phyloP scores from a whole-genome alignment of 2,797 vertebrate species.

The Halcyon smyrnensis region DNA sequence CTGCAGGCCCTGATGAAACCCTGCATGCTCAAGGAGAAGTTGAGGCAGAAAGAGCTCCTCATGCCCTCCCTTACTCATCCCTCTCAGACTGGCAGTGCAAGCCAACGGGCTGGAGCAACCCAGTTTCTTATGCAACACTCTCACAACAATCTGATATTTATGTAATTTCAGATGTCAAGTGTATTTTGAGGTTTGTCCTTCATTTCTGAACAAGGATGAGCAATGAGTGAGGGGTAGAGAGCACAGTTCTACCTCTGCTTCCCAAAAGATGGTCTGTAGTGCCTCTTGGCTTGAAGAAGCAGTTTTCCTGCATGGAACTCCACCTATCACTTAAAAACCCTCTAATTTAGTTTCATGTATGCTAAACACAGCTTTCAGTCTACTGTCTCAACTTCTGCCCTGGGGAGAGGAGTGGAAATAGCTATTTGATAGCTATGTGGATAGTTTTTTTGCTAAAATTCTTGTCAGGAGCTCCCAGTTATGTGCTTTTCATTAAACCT shows the following conservation, averaged over 20 bases:
- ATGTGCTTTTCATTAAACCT: neutral
- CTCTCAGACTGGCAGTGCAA: neutral
- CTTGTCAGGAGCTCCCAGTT: neutral
- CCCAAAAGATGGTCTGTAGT: neutral
- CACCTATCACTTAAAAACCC: neutral
- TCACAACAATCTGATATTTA: rapidly evolving
- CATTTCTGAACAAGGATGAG: neutral
- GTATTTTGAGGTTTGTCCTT: neutral
- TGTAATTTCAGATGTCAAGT: neutral
- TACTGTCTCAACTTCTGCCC: neutral
- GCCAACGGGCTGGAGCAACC: neutral
- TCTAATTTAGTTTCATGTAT: neutral
- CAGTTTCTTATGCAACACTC: no score
- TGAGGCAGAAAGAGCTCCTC: neutral
- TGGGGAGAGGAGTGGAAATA: neutral
- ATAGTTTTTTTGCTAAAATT: neutral
- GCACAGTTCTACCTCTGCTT: neutral
- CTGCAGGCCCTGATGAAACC: neutral
- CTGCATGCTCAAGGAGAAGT: rapidly evolving
- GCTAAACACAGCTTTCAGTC: neutral
- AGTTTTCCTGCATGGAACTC: neutral
- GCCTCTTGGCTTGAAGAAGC: neutral
- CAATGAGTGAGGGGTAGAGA: neutral
- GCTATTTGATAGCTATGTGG: rapidly evolving
- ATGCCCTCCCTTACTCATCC: rapidly evolving